Base-by-base conservation (phyloP, 2,797 vertebrate species). In the Botia kubotai region DNA sequence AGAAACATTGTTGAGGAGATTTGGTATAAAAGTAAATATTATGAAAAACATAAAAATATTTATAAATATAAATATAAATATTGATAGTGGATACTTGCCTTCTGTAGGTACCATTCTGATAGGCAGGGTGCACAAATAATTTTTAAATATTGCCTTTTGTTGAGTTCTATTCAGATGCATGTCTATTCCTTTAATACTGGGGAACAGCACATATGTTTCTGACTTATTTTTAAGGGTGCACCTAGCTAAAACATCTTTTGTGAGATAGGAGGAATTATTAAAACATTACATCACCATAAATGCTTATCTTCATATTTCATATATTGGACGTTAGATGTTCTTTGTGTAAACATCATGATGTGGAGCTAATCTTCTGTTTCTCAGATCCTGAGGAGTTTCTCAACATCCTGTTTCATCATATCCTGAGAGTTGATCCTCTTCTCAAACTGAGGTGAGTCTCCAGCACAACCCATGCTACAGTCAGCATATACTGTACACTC, bases 351-450 rank as follows among this genome's bases (percentile, higher is more conserved):
- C n/a, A n/a, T n/a, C n/a, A n/a, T n/a, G n/a, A n/a, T n/a, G n/a
- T n/a, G n/a, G n/a, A 36, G 26, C 23, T 26, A 33, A 57, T 14
- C 11, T 70, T 63, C 39, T 58, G 0, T 69, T 10, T 14, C 39
- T 39, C 89, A 99, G 97, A 99, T 94, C 97, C 98, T 1, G 97
- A 99, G 86, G 97, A 99, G 91, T 99, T 99, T 89, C 93, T 99
- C 85, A 99, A 98, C 88, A 98, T 99, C 84, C 94, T 99, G 82
- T 99, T 99, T 90, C 96, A 99, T 91, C 97, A 99, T 90, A 98
- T 99, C 91, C 90, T 99, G 83, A 95, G 97, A 87, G 97, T 99
- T 72, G 97, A 99, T 78, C 98, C 98, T 0, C 90, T 99, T 82
- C 91, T 99, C 87, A 99, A 96, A 91, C 95, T 99, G 90, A 96